Evolutionary conservation across 2,113 vertebrate genomes (phyloP).

Genomic region (Lepus americanus): DNA sequence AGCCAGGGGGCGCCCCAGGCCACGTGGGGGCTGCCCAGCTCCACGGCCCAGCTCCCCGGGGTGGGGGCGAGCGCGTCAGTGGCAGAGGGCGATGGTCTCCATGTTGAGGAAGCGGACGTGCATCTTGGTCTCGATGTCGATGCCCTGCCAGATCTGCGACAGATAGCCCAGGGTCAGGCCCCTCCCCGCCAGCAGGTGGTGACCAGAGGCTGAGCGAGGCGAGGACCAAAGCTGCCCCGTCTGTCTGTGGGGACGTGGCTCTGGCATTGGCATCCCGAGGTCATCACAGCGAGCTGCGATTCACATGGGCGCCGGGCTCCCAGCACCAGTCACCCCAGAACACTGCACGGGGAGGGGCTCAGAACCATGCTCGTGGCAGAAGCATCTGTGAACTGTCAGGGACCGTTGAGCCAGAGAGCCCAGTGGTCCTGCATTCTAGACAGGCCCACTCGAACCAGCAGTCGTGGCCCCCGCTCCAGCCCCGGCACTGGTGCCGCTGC

Average conservation of each 20-base stretch:
- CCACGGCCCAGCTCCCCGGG: accelerated
- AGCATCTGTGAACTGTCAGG: neutral
- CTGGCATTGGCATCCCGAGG: neutral
- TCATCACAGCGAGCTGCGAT: neutral
- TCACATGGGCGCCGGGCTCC: neutral
- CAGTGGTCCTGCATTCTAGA: neutral
- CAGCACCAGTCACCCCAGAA: neutral
- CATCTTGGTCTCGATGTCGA: slow-evolving; percentile 97
- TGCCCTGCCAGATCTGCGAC: slow-evolving; percentile 93
- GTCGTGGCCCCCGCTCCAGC: accelerated
- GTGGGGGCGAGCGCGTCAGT: slow-evolving; percentile 82
- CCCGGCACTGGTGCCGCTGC: neutral
- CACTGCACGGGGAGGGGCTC: accelerated
- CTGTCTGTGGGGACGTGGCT: neutral
- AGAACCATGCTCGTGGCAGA: accelerated
- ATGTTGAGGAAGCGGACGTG: slow-evolving; percentile 94
- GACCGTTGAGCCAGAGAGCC: too few species aligned
- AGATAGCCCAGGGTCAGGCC: neutral
- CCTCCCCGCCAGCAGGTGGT: accelerated
- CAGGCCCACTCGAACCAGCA: neutral
- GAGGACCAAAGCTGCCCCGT: neutral
- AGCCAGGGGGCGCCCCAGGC: neutral
- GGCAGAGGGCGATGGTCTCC: slow-evolving; percentile 90
- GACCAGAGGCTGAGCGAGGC: neutral
- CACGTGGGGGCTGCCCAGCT: accelerated